A percentile compares a stretch with the other conserved stretches of the same genome.
These are phyloP conservation scores for Octodon degus DNA, from an alignment of 2,113 vertebrate genomes.

Conservation along the genomic window DNA sequence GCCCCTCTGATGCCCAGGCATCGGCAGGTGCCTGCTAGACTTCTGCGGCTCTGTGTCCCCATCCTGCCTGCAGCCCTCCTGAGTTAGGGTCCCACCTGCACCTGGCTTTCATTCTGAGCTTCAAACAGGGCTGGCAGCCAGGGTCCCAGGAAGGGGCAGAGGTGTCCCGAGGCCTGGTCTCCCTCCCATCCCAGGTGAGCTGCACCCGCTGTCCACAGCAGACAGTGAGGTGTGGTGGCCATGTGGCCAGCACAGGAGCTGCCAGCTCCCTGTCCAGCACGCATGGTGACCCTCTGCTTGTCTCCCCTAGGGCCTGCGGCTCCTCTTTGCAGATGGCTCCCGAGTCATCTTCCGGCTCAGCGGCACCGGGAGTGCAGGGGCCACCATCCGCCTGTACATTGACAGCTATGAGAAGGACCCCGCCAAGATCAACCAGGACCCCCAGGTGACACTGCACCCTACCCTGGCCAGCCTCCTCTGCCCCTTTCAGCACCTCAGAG, in stretches of 20 bases:
- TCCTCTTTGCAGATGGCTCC: slow-evolving; percentile 97
- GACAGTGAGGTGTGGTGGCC: neutral
- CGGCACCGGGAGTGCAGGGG: slow-evolving; percentile 97
- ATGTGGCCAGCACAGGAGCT: neutral
- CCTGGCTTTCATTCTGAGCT: slow-evolving; percentile 21
- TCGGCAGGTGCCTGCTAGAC: neutral
- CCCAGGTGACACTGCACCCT: slow-evolving; percentile 89
- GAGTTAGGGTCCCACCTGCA: neutral
- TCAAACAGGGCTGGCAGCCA: neutral
- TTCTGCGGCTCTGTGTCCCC: neutral
- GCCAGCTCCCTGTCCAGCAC: neutral
- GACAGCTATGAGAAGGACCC: slow-evolving; percentile 98
- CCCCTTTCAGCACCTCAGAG: neutral
- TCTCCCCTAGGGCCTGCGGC: slow-evolving; percentile 91
- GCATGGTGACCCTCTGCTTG: neutral
- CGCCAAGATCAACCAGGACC: slow-evolving; percentile 94
- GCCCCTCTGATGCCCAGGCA: neutral
- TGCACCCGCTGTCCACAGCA: neutral
- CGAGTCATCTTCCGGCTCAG: slow-evolving; percentile 98
- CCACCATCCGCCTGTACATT: slow-evolving; percentile 96
- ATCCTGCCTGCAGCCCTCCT: neutral
- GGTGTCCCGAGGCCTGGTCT: neutral
- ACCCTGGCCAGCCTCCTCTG: neutral
- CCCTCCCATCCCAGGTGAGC: neutral
- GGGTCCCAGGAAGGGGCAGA: slow-evolving; percentile 3